Conservation (phyloP, 2,888 invertebrate species). For the Protodeltote pygarga region DNA sequence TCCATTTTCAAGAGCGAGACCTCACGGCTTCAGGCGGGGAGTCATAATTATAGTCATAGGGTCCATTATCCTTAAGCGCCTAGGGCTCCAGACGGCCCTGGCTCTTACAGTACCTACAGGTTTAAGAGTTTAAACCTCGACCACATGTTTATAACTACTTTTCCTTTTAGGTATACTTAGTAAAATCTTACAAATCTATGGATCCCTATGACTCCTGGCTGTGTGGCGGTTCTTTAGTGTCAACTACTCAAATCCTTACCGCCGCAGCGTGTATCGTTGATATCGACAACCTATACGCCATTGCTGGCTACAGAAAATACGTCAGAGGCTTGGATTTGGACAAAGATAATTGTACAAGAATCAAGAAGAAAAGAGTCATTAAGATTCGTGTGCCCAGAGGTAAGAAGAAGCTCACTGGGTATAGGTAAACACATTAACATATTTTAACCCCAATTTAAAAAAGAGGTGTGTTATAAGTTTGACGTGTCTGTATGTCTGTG, state of each 20-base stretch:
- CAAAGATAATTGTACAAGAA: constrained; percentile 10
- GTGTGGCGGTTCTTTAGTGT: constrained; percentile 12
- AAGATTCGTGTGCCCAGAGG: constrained; percentile 14
- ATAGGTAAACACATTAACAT: too few relatives aligned
- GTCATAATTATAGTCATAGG: too few relatives aligned
- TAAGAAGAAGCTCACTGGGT: background rate
- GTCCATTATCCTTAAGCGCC: too few relatives aligned
- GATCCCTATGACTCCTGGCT: constrained; percentile 10
- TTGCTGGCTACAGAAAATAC: constrained; percentile 16
- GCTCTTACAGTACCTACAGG: too few relatives aligned
- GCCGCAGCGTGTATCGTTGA: constrained; percentile 13
- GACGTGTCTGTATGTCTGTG: too few relatives aligned
- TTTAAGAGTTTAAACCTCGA: too few relatives aligned
- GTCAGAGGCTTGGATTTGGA: constrained; percentile 11
- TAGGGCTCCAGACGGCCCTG: too few relatives aligned
- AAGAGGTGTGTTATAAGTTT: background rate
- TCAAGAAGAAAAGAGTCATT: constrained; percentile 7
- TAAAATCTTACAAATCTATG: background rate
- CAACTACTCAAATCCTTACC: constrained; percentile 9
- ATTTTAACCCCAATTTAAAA: background rate
- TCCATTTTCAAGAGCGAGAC: too few relatives aligned
- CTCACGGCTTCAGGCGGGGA: too few relatives aligned
- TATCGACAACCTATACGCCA: constrained; percentile 6
- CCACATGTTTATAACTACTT: background rate
- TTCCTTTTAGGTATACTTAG: constrained; percentile 7